These are phyloP conservation scores for Strigamia maritima DNA, from an alignment of 2,888 invertebrate genomes.

Conservation along the genomic window DNA sequence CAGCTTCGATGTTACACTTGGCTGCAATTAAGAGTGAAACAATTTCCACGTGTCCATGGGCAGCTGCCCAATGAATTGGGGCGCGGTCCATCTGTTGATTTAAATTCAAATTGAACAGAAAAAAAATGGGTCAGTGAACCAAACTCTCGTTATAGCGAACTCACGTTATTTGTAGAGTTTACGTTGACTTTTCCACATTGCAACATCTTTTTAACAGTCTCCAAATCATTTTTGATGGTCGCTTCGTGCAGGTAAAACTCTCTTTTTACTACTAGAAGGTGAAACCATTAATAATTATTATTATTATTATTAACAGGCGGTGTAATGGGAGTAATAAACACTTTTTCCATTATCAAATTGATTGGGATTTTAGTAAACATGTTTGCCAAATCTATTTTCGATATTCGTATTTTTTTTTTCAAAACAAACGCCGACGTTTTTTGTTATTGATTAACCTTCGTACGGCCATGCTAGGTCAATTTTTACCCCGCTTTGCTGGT, in stretches of 20 bases:
- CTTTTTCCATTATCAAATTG: not conserved
- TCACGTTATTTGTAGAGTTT: conserved; percentile 52
- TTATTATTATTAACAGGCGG: not conserved
- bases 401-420: not conserved
- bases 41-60: conserved; percentile 66
- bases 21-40: conserved; percentile 64
- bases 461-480: too few species aligned
- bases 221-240: conserved; percentile 51
- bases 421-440: not conserved
- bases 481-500: too few species aligned
- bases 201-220: conserved; percentile 48
- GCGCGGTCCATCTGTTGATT: conserved; percentile 60
- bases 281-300: too few species aligned
- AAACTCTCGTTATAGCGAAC: conserved; percentile 44
- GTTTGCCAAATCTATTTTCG: not conserved
- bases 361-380: not conserved
- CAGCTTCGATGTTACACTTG: conserved; percentile 66
- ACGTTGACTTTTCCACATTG: conserved; percentile 50
- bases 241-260: conserved; percentile 53
- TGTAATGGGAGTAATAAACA: not conserved
- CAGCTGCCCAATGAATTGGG: conserved; percentile 71
- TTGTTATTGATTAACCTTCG: too few species aligned
- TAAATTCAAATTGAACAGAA: too few species aligned
- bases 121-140: not conserved
- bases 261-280: conserved; percentile 47